phyloP scores from a whole-genome alignment of 2,888 invertebrate genomes.

The Trissolcus brochymenae region DNA sequence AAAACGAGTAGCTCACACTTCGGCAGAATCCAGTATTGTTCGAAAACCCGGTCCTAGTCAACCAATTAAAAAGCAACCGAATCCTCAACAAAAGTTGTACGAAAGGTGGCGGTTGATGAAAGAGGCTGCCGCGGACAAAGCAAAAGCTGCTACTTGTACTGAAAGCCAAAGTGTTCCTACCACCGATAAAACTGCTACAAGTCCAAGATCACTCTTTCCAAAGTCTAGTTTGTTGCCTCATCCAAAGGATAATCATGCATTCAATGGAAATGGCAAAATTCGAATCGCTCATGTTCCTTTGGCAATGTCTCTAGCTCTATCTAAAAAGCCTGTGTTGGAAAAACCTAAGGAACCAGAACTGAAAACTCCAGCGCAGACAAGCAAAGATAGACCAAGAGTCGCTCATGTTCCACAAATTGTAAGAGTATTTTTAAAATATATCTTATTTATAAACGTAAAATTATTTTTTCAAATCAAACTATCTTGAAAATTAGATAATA shows the following conservation, averaged over 20 bases:
- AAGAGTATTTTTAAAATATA: conserved; percentile 34
- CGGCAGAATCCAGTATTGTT: conserved; percentile 63
- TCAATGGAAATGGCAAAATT: conserved; percentile 74
- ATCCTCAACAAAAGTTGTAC: conserved; percentile 71
- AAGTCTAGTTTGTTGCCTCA: conserved; percentile 16
- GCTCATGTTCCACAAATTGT: conserved; percentile 82
- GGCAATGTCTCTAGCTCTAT: conserved; percentile 83
- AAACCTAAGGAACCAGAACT: conserved; percentile 71
- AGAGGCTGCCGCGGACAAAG: conserved; percentile 66
- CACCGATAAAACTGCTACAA: conserved; percentile 26
- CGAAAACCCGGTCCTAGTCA: conserved; percentile 64
- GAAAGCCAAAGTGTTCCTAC: conserved; percentile 28
- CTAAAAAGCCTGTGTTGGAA: conserved; percentile 81
- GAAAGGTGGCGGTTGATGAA: conserved; percentile 72
- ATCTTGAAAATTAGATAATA: no score
- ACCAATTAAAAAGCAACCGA: conserved; percentile 63
- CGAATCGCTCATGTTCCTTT: conserved; percentile 89
- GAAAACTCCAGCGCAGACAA: conserved; percentile 82
- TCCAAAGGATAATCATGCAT: conserved; percentile 58
- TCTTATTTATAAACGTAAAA: no score
- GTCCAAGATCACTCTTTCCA: conserved; percentile 28
- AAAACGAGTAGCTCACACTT: conserved; percentile 85
- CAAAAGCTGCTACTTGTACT: conserved; percentile 44
- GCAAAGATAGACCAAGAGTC: conserved; percentile 81
- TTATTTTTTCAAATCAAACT: not conserved